Percentiles rank a stretch among this genome's conserved stretches.
These are phyloP conservation scores for Pyrgilauda ruficollis DNA, from an alignment of 2,113 vertebrate genomes.

Conservation along the genomic window DNA sequence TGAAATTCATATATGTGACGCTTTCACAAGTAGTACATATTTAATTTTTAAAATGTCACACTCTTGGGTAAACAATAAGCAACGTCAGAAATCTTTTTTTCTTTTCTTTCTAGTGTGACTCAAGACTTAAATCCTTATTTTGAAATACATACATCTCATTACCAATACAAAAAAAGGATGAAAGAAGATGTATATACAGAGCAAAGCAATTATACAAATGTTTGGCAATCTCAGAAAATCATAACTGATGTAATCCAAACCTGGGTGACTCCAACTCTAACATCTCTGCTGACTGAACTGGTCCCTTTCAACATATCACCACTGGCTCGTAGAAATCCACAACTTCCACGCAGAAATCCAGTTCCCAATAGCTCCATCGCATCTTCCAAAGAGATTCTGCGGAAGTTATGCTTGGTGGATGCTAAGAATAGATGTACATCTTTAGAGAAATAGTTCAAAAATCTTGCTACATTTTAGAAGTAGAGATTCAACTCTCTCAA, in stretches of 20 bases:
- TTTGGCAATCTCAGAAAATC: background rate
- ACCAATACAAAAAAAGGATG: background rate
- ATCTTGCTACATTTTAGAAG: background rate
- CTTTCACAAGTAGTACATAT: background rate
- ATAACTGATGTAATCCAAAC: slow-evolving; percentile 64
- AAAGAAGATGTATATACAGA: background rate
- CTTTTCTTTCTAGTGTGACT: background rate
- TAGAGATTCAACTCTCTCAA: background rate
- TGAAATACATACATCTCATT: background rate
- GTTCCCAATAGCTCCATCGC: slow-evolving; percentile 86
- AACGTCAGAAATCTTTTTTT: background rate
- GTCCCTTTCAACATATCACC: slow-evolving; percentile 92
- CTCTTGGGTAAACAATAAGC: background rate
- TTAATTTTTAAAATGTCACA: background rate
- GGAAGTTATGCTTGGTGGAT: slow-evolving; percentile 69
- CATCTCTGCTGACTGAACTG: slow-evolving; percentile 84
- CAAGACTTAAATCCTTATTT: background rate
- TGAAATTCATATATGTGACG: background rate
- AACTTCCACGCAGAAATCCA: slow-evolving; percentile 88
- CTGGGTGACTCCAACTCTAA: slow-evolving; percentile 92
- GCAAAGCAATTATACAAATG: background rate
- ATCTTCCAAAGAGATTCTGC: slow-evolving; percentile 81
- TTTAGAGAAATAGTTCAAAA: background rate
- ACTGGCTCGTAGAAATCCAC: slow-evolving; percentile 87
- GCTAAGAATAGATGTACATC: background rate